Percentiles rank a stretch among this genome's conserved stretches.
These are phyloP conservation scores for Platyura marginata DNA, from an alignment of 1,140 invertebrate genomes.

Conservation along the genomic window DNA sequence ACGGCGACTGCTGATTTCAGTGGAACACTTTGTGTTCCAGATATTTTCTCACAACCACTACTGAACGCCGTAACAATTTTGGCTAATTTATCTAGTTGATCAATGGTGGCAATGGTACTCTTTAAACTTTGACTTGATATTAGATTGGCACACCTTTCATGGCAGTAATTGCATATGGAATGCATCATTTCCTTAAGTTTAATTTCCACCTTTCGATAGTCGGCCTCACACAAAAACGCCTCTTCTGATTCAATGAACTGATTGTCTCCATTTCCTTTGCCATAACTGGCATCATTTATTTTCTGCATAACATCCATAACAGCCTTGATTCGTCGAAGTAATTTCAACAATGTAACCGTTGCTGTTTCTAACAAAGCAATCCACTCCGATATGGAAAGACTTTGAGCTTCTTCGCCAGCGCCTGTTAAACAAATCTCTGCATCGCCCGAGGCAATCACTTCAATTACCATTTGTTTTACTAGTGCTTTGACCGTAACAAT, in stretches of 20 bases:
- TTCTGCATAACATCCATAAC: conserved; percentile 53
- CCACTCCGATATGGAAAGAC: conserved; percentile 57
- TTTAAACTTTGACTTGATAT: conserved; percentile 55
- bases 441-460: conserved; percentile 44
- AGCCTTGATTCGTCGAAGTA: conserved; percentile 41
- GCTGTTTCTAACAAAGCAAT: conserved; percentile 56
- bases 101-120: conserved; percentile 39
- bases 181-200: conserved; percentile 59
- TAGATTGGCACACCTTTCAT: conserved; percentile 74
- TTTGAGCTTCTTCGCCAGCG: conserved; percentile 43
- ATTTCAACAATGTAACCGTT: conserved; percentile 41
- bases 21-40: conserved; percentile 58
- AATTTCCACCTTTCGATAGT: conserved; percentile 41
- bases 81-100: conserved; percentile 61
- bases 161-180: conserved; percentile 75
- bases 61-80: conserved; percentile 65
- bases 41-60: conserved; percentile 52
- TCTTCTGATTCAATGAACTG: conserved; percentile 33
- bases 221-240: conserved; percentile 46
- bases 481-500: conserved; percentile 73
- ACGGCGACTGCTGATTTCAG: conserved; percentile 70
- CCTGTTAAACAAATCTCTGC: conserved; percentile 42
- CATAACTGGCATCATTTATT: conserved; percentile 38
- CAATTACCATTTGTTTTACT: conserved; percentile 75
- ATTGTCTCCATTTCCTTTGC: conserved; percentile 18